Evolutionary conservation across 1,140 invertebrate genomes (phyloP).

Genomic region (Phymastichus coffea): DNA sequence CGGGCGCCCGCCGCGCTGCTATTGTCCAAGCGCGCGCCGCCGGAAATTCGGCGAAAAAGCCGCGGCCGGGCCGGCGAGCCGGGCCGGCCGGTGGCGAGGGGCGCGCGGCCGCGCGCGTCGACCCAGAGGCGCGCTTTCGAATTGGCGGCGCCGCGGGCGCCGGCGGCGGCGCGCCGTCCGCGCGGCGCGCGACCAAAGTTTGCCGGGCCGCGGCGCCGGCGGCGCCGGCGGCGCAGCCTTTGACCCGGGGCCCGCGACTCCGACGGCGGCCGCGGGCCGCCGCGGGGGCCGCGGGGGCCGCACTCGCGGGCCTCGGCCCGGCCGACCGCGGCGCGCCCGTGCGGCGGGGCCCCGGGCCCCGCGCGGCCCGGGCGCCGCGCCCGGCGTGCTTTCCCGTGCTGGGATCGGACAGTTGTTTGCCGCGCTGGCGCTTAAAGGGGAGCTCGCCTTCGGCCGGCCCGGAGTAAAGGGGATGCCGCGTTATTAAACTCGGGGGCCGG

Average conservation of each 20-base stretch:
- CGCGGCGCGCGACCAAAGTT: conserved; percentile 35
- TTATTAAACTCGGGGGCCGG: conserved; percentile 41
- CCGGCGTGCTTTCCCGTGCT: not conserved
- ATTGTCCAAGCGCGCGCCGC: too few relatives aligned
- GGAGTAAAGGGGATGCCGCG: conserved; percentile 51
- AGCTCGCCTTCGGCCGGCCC: conserved; percentile 41
- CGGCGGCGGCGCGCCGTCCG: too few relatives aligned
- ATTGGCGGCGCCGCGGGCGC: too few relatives aligned
- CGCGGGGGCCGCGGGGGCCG: not conserved
- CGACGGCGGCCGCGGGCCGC: too few relatives aligned
- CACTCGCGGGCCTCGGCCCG: not conserved
- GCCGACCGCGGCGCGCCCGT: not conserved
- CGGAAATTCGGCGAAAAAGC: too few relatives aligned
- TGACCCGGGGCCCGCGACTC: conserved; percentile 17
- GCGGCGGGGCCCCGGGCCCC: not conserved
- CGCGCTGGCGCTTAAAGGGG: conserved; percentile 45
- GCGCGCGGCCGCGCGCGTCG: too few relatives aligned
- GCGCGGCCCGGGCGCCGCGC: too few relatives aligned
- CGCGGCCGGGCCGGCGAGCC: too few relatives aligned
- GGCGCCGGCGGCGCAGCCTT: conserved; percentile 30
- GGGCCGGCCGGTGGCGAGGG: too few relatives aligned
- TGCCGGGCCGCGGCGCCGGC: conserved; percentile 33
- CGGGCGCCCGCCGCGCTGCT: too few relatives aligned
- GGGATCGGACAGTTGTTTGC: conserved; percentile 6
- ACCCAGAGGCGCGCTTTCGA: too few relatives aligned